A percentile compares a stretch with the other conserved stretches of the same genome.
These are phyloP conservation scores for Condylostylus longicornis DNA, from an alignment of 1,140 invertebrate species.

Conservation along the genomic window DNA sequence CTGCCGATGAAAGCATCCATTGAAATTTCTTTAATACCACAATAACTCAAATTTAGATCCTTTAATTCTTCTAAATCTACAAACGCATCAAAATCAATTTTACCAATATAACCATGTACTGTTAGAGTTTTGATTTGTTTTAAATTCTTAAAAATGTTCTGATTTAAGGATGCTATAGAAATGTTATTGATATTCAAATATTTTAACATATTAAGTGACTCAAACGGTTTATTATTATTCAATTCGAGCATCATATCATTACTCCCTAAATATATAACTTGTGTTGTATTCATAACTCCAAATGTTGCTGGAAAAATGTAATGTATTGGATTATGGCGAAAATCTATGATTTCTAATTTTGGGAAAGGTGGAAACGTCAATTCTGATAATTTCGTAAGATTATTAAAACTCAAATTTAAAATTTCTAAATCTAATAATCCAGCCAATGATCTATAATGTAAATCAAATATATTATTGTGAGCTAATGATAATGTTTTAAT, in stretches of 20 bases:
- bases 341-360: constrained; percentile 41
- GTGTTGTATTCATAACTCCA: constrained; percentile 52
- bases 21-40: constrained; percentile 44
- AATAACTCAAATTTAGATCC: constrained; percentile 43
- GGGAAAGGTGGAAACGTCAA: constrained; percentile 53
- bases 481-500: constrained; percentile 45
- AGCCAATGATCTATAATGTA: constrained; percentile 49
- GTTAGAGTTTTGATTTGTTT: constrained; percentile 16
- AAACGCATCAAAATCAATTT: constrained; percentile 53
- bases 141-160: constrained; percentile 40
- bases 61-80: constrained; percentile 40
- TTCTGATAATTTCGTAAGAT: constrained; percentile 49
- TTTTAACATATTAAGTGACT: constrained; percentile 39
- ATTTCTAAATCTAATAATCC: constrained; percentile 46
- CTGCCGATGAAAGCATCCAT: constrained; percentile 53
- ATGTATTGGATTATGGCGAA: constrained; percentile 49
- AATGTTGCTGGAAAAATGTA: constrained; percentile 52
- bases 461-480: constrained; percentile 42
- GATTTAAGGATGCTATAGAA: constrained; percentile 38
- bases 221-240: constrained; percentile 40
- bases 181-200: constrained; percentile 41
- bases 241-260: constrained; percentile 36
- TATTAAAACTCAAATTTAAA: constrained; percentile 48
- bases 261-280: constrained; percentile 42
- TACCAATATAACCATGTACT: constrained; percentile 37